Percentiles rank a stretch among this genome's conserved stretches.
phyloP scores from a whole-genome alignment of 2,113 vertebrate species.

The Physeter macrocephalus region DNA sequence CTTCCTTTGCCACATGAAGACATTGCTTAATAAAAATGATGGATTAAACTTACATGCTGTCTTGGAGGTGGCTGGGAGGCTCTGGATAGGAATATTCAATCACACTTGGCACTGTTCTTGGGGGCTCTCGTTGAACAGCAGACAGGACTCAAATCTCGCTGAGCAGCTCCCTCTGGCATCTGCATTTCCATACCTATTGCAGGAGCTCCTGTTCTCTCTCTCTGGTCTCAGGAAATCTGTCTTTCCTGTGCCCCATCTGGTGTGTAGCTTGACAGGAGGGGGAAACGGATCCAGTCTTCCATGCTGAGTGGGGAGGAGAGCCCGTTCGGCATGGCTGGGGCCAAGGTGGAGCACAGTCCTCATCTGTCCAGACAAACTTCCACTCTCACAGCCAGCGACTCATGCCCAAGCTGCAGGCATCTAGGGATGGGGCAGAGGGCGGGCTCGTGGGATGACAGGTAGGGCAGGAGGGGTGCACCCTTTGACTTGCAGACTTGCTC shows the following conservation, averaged over 20 bases:
- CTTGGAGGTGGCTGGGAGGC: neutral
- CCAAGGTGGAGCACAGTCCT: neutral
- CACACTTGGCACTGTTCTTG: neutral
- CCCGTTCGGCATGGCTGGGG: accelerated
- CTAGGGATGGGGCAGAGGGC: neutral
- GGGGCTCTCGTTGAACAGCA: neutral
- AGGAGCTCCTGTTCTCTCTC: neutral
- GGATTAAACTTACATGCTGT: neutral
- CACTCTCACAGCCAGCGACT: neutral
- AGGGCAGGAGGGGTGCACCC: accelerated
- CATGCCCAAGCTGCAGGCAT: no score
- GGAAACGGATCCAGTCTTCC: neutral
- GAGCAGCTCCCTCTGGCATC: neutral
- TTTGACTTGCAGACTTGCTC: neutral
- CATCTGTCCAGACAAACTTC: neutral
- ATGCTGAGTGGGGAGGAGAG: neutral
- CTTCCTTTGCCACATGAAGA: neutral
- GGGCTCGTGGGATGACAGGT: neutral
- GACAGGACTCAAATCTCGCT: neutral
- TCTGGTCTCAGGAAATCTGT: neutral
- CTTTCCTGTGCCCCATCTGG: neutral
- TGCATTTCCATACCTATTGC: accelerated
- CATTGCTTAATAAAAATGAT: neutral
- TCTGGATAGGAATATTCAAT: neutral
- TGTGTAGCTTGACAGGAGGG: neutral